Conservation (phyloP, 2,113 vertebrate genomes). For the Xerus inauris region DNA sequence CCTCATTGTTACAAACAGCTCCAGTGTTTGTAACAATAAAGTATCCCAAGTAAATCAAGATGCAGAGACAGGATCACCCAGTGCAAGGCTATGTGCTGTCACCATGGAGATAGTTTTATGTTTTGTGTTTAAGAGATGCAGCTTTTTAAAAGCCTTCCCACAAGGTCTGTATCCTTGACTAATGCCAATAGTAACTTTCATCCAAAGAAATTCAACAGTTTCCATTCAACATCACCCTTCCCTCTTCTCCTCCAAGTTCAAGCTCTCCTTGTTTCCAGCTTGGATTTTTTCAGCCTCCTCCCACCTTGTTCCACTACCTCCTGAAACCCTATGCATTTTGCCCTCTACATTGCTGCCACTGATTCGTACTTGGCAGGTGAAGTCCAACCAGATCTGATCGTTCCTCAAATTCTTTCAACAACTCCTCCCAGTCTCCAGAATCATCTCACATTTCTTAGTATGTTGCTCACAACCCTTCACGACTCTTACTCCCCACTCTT, state of each 20-base stretch:
- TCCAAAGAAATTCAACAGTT: slow-evolving; percentile 4
- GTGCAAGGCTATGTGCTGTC: slow-evolving; percentile 69
- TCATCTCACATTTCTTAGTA: background rate
- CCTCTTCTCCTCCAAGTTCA: background rate
- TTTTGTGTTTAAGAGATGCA: slow-evolving; percentile 51
- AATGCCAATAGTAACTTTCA: background rate
- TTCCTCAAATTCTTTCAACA: background rate
- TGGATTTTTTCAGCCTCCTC: background rate
- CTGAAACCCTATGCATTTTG: background rate
- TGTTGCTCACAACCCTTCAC: background rate
- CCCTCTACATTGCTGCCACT: background rate
- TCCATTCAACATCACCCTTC: background rate
- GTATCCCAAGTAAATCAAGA: slow-evolving; percentile 68
- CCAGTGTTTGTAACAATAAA: slow-evolving; percentile 43
- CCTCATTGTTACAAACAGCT: background rate
- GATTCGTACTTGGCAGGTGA: background rate
- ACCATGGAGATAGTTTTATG: slow-evolving; percentile 74
- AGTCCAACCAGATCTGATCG: background rate
- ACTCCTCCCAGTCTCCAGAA: background rate
- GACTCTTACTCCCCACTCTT: background rate
- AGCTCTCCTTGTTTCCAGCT: background rate
- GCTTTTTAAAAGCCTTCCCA: slow-evolving; percentile 36
- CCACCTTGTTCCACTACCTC: background rate
- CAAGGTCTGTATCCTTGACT: slow-evolving; percentile 63
- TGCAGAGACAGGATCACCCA: slow-evolving; percentile 21